Percentiles rank a stretch among this genome's conserved stretches.
Evolutionary conservation across 2,797 vertebrate genomes (phyloP).

Genomic region (Poecilia picta): DNA sequence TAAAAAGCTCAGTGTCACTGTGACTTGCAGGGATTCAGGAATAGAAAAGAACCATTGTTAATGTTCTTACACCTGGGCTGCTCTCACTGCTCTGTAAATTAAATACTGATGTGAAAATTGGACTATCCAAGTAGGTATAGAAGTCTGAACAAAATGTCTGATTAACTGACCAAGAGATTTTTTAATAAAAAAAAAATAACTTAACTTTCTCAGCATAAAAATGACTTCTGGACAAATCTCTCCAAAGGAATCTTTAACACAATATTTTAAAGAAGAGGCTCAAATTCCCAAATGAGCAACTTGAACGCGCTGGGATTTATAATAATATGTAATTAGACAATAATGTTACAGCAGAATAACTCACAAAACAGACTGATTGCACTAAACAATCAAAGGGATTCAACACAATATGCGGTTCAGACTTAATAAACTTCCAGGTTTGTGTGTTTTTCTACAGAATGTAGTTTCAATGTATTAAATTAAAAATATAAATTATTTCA

Average conservation of each 20-base stretch:
- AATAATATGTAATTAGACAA: not conserved
- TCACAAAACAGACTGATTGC: not conserved
- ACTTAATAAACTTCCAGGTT: not conserved
- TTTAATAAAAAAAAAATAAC: not conserved
- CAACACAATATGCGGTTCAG: not conserved
- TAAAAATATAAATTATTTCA: not conserved
- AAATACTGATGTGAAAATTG: constrained; percentile 9
- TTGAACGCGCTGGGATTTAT: not conserved
- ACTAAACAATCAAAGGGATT: not conserved
- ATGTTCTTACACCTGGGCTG: not conserved
- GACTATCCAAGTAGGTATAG: not conserved
- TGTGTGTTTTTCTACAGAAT: not conserved
- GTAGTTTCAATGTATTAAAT: no score
- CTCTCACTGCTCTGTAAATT: not conserved
- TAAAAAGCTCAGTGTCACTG: constrained; percentile 9
- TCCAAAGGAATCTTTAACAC: not conserved
- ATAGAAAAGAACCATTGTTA: constrained; percentile 7
- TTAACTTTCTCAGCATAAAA: not conserved
- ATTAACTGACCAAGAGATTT: not conserved
- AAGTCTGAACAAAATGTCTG: not conserved
- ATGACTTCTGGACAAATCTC: not conserved
- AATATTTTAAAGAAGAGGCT: not conserved
- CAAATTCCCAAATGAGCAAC: not conserved
- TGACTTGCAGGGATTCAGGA: not conserved
- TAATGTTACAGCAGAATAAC: not conserved